Conservation (phyloP, 1,140 invertebrate genomes). For the silkworm (Bombyx mori) region ASM3026992v2 NC_085127.1:9643001-9643500, state of each 20-base stretch:
- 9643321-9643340: slow-evolving; percentile 97
- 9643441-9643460: slow-evolving; percentile 96
- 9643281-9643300: slow-evolving; percentile 92
- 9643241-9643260: slow-evolving; percentile 82
- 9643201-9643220: slow-evolving; percentile 84
- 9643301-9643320: slow-evolving; percentile 99
- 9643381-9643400: slow-evolving; percentile 60
- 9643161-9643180: no score
- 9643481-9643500: slow-evolving; percentile 85
- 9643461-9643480: slow-evolving; percentile 98
- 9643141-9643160: neutral
- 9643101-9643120: no score
- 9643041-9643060: no score
- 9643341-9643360: slow-evolving; percentile 99
- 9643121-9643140: no score
- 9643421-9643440: slow-evolving; percentile 89
- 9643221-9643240: slow-evolving; percentile 87
- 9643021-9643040: no score
- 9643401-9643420: slow-evolving; percentile 74
- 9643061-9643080: no score
- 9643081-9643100: no score
- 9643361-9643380: slow-evolving; percentile 91
- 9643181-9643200: slow-evolving; percentile 79
- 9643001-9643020: no score
- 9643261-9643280: slow-evolving; percentile 82